Conservation (phyloP, 2,113 vertebrate genomes). For the Bolborhynchus lineola region DNA sequence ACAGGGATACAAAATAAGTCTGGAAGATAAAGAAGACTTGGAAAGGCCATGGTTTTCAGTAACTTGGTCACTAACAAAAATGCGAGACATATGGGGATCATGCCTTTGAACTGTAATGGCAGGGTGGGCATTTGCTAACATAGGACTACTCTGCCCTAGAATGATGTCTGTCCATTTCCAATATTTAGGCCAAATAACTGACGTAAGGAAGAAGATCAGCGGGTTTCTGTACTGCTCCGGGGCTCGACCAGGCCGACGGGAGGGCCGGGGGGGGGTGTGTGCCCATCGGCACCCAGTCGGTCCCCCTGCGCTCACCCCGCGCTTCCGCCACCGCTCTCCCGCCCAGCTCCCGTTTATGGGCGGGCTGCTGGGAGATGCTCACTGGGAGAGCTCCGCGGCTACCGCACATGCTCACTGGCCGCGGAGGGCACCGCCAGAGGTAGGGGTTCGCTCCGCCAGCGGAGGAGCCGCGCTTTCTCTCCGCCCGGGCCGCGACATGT, state of each 20-base stretch:
- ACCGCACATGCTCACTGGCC: conserved; percentile 54
- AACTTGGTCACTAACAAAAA: neutral
- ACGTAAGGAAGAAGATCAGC: neutral
- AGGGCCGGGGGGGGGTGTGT: neutral
- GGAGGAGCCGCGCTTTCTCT: neutral
- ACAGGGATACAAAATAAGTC: neutral
- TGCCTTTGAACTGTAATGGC: neutral
- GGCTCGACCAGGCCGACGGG: neutral
- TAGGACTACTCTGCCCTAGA: too few relatives aligned
- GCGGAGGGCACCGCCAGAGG: neutral
- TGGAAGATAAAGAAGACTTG: neutral
- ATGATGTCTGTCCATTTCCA: neutral
- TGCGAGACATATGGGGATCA: neutral
- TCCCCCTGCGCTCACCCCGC: too few relatives aligned
- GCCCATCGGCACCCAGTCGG: neutral
- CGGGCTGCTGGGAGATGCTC: conserved; percentile 15
- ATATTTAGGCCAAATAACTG: neutral
- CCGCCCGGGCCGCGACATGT: neutral
- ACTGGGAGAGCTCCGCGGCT: neutral
- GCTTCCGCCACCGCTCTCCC: neutral
- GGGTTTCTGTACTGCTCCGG: neutral
- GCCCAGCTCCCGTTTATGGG: neutral
- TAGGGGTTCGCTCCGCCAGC: neutral
- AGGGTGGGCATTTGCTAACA: neutral
- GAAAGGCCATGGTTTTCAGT: neutral